Conservation (phyloP, 1,140 invertebrate genomes). For the Heterodera carotae region DNA sequence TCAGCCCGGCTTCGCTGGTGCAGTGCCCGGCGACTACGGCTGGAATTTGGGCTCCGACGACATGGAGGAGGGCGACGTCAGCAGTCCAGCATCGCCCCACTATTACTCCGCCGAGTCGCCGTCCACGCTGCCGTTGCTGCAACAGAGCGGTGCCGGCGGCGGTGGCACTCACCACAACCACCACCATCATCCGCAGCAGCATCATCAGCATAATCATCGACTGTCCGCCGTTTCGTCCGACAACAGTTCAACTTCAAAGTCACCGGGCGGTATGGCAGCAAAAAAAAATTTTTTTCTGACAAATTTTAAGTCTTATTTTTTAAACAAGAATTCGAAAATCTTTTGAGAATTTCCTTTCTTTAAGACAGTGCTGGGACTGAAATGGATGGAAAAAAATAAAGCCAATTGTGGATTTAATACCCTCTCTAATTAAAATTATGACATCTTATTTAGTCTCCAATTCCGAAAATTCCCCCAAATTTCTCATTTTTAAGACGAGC, state of each 20-base stretch:
- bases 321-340: neutral
- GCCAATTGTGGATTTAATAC: too few relatives aligned
- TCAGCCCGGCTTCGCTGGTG: neutral
- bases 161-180: neutral
- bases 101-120: constrained; percentile 12
- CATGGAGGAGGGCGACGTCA: neutral
- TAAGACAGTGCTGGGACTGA: too few relatives aligned
- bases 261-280: neutral
- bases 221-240: constrained; percentile 15
- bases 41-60: neutral
- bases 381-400: too few relatives aligned
- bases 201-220: neutral
- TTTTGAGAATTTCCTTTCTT: too few relatives aligned
- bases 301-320: too few relatives aligned
- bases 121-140: neutral
- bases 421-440: too few relatives aligned
- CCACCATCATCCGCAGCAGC: neutral
- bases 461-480: neutral
- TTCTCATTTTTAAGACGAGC: neutral
- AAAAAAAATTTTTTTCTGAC: neutral
- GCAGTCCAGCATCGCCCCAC: neutral
- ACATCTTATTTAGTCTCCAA: neutral
- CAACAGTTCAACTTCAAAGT: neutral
- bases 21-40: constrained; percentile 5
- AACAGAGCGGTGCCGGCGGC: neutral